Conservation (phyloP, 1,140 invertebrate genomes). For the Oryctes rhinoceros region DNA sequence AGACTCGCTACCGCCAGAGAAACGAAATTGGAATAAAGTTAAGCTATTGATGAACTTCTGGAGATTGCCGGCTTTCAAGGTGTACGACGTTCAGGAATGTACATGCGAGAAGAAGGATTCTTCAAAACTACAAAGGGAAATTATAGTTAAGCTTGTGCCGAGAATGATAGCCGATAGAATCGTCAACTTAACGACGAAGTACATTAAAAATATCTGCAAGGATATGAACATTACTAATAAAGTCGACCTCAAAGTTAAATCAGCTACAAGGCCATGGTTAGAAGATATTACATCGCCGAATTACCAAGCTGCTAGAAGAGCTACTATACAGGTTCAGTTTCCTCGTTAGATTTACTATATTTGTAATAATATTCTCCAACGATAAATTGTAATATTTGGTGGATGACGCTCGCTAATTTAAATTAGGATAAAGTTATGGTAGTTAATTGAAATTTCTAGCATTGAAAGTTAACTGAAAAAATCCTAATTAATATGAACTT, state of each 20-base stretch:
- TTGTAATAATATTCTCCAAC: too few species aligned
- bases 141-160: conserved; percentile 59
- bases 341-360: too few species aligned
- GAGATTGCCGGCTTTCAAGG: conserved; percentile 55
- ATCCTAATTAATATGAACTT: too few species aligned
- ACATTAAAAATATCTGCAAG: conserved; percentile 53
- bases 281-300: conserved; percentile 53
- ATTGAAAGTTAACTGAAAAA: too few species aligned
- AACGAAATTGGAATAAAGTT: conserved; percentile 56
- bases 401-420: too few species aligned
- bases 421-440: too few species aligned
- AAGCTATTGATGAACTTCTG: conserved; percentile 59
- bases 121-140: conserved; percentile 53
- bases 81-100: conserved; percentile 55
- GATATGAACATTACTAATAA: conserved; percentile 54
- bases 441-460: too few species aligned
- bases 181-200: conserved; percentile 45
- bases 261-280: conserved; percentile 54
- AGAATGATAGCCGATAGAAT: conserved; percentile 53
- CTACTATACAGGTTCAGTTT: conserved; percentile 55
- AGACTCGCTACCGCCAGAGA: conserved; percentile 52
- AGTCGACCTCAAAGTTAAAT: conserved; percentile 51
- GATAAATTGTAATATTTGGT: too few species aligned
- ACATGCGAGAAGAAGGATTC: conserved; percentile 56
- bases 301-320: conserved; percentile 57